Base-by-base conservation (phyloP, 2,888 invertebrate genomes). In the Diarsia rubi region DNA sequence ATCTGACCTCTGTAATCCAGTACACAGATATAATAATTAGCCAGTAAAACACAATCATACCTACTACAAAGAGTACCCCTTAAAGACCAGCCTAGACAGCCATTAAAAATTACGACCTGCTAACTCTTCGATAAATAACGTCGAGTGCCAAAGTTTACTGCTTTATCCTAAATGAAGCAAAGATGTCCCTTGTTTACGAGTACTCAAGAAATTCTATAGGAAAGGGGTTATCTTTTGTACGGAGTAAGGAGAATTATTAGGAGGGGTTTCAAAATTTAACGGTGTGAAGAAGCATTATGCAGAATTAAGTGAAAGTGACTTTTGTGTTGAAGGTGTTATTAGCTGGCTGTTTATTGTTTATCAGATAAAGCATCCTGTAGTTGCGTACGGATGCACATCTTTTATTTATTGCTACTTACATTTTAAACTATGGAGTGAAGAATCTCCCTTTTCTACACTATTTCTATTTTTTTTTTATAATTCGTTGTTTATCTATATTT, bases 121-220 rank as follows among this genome's bases (percentile, higher is more conserved):
- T 49, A 81, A 76, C 67, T 69, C 24, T 45, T 70, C 27, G 31
- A 57, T 52, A 52, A 52, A 57, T 54, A 54, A 54, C 24, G 63
- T 60, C 49, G 70, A 54, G n/a, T 44, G 27, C 54, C 60, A 12
- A 66, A 67, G n/a, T 70, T 75, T 57, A 83, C 57, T 37, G 73
- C 57, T 77, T 66, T 64, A 72, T 67, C n/a, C 57, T 67, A 59
- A 72, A 66, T 57, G 54, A 64, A 71, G 59, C 70, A 37, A 59
- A 57, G 67, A 77, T 54, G 52, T 65, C 42, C 16, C 63, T 72
- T 85, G 64, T 82, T 82, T 73, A 77, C 69, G 68, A 68, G 68
- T 52, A 62, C 70, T 81, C 21, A 44, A 69, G 66, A 65, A 60
- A 60, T 69, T 85, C 57, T 71, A 19, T 21, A 71, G 49, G n/a